phyloP scores from a whole-genome alignment of 2,113 vertebrate species.

The Calidris pygmaea region DNA sequence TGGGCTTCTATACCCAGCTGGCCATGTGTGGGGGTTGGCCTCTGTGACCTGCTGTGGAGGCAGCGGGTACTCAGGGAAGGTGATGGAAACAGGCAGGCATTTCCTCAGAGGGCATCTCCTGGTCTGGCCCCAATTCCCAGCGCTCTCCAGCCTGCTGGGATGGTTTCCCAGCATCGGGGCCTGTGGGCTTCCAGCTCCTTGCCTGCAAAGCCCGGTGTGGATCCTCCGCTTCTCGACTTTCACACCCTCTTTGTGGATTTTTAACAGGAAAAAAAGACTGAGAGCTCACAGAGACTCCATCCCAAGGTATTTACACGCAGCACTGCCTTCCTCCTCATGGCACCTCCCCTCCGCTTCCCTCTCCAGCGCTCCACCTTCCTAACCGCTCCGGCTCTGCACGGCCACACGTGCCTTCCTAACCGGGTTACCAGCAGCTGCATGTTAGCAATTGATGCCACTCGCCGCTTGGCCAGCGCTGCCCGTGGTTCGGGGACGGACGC shows the following conservation, averaged over 20 bases:
- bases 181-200: not conserved
- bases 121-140: not conserved
- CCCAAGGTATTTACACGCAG: slow-evolving; percentile 87
- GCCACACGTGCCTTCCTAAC: slow-evolving; percentile 33
- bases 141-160: not conserved
- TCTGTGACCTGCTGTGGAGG: not conserved
- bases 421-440: slow-evolving; percentile 38
- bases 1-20: not conserved
- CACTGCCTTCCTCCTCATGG: not conserved
- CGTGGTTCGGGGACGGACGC: not conserved
- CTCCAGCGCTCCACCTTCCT: slow-evolving; percentile 1
- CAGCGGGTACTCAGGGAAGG: not conserved
- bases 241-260: slow-evolving; percentile 74
- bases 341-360: slow-evolving; percentile 41
- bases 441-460: not conserved
- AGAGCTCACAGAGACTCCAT: slow-evolving; percentile 84
- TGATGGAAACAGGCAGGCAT: not conserved
- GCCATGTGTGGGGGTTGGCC: not conserved
- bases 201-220: not conserved
- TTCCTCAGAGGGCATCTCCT: not conserved
- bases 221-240: slow-evolving; percentile 22
- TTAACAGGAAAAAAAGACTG: slow-evolving; percentile 91
- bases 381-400: slow-evolving; percentile 41
- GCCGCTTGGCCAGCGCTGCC: not conserved
- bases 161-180: not conserved